Conservation (phyloP, 2,888 invertebrate genomes). For the Ophion costatus region DNA sequence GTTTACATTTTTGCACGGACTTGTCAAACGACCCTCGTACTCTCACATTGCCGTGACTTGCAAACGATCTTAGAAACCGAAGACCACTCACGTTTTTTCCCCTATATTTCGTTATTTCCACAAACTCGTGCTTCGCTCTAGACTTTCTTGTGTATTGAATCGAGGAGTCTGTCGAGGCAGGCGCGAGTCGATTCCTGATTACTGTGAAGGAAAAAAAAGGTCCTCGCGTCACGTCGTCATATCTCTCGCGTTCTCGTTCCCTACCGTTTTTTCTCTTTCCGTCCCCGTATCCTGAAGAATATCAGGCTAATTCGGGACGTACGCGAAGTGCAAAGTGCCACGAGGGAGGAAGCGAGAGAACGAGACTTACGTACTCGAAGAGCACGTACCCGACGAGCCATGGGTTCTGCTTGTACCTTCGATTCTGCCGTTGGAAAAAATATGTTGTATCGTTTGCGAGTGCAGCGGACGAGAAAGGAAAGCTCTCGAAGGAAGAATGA, state of each 20-base stretch:
- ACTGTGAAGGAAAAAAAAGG: conserved; percentile 7
- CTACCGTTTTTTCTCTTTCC: conserved; percentile 17
- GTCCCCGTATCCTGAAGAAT: conserved; percentile 50
- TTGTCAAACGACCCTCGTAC: too few species aligned
- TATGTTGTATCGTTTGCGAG: conserved; percentile 38
- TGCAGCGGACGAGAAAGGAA: conserved; percentile 9
- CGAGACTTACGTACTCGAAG: conserved; percentile 46
- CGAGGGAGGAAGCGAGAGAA: conserved; percentile 24
- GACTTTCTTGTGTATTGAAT: not conserved
- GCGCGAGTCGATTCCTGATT: conserved; percentile 13
- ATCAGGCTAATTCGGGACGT: conserved; percentile 62
- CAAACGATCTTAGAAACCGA: too few species aligned
- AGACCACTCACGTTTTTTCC: not conserved
- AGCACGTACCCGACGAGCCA: conserved; percentile 54
- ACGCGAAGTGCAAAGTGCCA: conserved; percentile 56
- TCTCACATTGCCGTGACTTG: too few species aligned
- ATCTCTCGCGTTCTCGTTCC: conserved; percentile 37
- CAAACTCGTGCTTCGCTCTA: too few species aligned
- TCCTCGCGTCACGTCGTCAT: conserved; percentile 55
- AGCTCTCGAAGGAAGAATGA: conserved; percentile 25
- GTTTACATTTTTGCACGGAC: too few species aligned
- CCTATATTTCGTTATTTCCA: not conserved
- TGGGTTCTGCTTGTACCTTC: conserved; percentile 13
- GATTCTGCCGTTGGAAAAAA: conserved; percentile 45
- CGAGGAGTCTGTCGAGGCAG: not conserved